A percentile compares a stretch with the other conserved stretches of the same genome.
These are phyloP conservation scores for Macaria liturata DNA, from an alignment of 2,888 invertebrate species.

Conservation along the genomic window DNA sequence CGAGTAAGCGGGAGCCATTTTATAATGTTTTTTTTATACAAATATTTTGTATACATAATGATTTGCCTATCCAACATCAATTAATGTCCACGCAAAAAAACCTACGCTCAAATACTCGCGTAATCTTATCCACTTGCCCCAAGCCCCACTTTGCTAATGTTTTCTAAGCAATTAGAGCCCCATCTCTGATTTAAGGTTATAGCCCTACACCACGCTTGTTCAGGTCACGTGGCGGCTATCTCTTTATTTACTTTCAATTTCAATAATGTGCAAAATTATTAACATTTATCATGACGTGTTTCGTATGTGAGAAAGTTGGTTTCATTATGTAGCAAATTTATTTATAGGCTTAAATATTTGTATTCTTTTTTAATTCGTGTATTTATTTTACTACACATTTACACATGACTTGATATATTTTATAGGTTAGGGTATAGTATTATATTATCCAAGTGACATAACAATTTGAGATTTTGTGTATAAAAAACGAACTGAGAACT, in stretches of 20 bases:
- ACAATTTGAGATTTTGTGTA: too few species aligned
- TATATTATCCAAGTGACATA: too few species aligned
- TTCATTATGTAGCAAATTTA: background rate
- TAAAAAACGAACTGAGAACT: too few species aligned
- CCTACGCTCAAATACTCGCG: slow-evolving; percentile 3
- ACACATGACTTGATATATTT: too few species aligned
- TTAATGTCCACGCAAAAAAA: too few species aligned
- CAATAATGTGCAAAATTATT: slow-evolving; percentile 61
- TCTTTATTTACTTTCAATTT: slow-evolving; percentile 72
- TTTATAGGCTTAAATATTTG: background rate
- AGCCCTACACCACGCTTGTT: slow-evolving; percentile 58
- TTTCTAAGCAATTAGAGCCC: slow-evolving; percentile 79
- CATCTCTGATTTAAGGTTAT: slow-evolving; percentile 79
- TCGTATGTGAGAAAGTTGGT: background rate
- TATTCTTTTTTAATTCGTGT: too few species aligned
- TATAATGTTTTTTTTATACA: too few species aligned
- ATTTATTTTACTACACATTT: too few species aligned
- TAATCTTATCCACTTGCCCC: slow-evolving; percentile 41
- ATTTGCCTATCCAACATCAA: too few species aligned
- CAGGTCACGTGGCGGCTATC: slow-evolving; percentile 77
- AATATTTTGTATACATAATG: too few species aligned
- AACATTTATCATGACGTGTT: slow-evolving; percentile 37
- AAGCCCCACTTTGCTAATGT: slow-evolving; percentile 62
- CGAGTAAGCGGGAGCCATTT: too few species aligned
- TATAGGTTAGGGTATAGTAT: too few species aligned